Conservation (phyloP, 2,113 vertebrate species). For the Xiphophorus couchianus region DNA sequence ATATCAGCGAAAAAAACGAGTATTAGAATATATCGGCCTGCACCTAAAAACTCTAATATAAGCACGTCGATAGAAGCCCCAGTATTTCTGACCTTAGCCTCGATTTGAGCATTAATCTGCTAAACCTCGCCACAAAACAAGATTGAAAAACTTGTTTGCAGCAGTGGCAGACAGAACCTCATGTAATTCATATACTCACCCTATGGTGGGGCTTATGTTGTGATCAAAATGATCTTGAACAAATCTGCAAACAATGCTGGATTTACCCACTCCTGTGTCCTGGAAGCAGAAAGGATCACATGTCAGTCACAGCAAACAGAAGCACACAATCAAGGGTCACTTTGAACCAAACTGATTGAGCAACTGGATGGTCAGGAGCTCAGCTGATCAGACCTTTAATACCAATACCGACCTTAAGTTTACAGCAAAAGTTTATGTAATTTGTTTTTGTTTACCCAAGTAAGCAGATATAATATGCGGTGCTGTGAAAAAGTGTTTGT, state of each 20-base stretch:
- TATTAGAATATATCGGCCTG: too few relatives aligned
- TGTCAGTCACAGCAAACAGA: constrained; percentile 14
- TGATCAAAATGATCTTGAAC: constrained; percentile 98
- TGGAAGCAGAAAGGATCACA: constrained; percentile 61
- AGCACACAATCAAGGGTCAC: not conserved
- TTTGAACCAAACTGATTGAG: constrained; percentile 18
- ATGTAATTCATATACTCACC: constrained; percentile 76
- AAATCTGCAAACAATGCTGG: constrained; percentile 96
- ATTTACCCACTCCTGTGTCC: constrained; percentile 98
- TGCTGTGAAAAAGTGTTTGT: too few relatives aligned
- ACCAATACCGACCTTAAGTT: not conserved
- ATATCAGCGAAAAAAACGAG: too few relatives aligned
- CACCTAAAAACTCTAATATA: too few relatives aligned
- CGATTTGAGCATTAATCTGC: not conserved
- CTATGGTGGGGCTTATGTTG: constrained; percentile 97
- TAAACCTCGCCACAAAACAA: not conserved
- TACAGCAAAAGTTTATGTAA: not conserved
- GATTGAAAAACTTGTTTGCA: not conserved
- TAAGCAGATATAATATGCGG: too few relatives aligned
- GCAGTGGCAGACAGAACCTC: not conserved
- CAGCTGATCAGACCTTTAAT: not conserved
- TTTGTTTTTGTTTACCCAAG: too few relatives aligned
- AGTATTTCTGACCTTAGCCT: not conserved
- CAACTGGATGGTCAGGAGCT: constrained; percentile 18
- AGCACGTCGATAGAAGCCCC: too few relatives aligned